Evolutionary conservation across 2,888 invertebrate genomes (phyloP).

Genomic region (Leptothorax acervorum): DNA sequence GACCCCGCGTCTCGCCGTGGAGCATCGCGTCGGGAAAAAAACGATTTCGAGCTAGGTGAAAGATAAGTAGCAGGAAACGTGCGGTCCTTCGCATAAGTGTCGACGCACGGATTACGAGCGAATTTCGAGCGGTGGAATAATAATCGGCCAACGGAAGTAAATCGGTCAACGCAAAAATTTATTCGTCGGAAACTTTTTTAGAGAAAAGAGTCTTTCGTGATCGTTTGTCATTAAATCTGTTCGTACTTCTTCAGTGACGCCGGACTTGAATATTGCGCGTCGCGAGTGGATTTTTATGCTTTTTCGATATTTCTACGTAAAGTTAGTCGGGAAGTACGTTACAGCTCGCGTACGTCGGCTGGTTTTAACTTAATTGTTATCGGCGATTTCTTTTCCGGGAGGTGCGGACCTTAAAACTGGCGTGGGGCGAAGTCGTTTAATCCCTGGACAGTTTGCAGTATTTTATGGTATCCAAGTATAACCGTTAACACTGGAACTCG

Average conservation of each 20-base stretch:
- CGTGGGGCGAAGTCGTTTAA: conserved; percentile 28
- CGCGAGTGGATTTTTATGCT: conserved; percentile 3
- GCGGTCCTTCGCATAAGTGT: background rate
- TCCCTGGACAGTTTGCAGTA: conserved; percentile 21
- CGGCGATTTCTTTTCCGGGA: background rate
- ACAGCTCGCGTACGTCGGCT: background rate
- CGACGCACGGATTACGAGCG: background rate
- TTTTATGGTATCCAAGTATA: conserved; percentile 48
- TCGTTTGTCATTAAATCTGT: background rate
- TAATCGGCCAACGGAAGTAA: background rate
- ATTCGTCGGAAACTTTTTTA: background rate
- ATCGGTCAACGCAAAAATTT: background rate
- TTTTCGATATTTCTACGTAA: conserved; percentile 3
- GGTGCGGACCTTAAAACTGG: conserved; percentile 13
- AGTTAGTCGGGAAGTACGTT: background rate
- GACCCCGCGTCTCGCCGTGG: no score
- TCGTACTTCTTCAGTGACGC: background rate
- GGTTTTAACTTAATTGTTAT: conserved; percentile 33
- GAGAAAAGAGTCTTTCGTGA: no score
- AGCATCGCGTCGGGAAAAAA: background rate
- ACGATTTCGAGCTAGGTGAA: background rate
- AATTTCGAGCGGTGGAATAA: background rate
- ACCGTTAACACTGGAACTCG: conserved; percentile 44
- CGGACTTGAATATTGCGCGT: background rate
- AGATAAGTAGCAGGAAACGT: background rate